Evolutionary conservation across 2,888 invertebrate species (phyloP).

Genomic region (Merodon equestris): DNA sequence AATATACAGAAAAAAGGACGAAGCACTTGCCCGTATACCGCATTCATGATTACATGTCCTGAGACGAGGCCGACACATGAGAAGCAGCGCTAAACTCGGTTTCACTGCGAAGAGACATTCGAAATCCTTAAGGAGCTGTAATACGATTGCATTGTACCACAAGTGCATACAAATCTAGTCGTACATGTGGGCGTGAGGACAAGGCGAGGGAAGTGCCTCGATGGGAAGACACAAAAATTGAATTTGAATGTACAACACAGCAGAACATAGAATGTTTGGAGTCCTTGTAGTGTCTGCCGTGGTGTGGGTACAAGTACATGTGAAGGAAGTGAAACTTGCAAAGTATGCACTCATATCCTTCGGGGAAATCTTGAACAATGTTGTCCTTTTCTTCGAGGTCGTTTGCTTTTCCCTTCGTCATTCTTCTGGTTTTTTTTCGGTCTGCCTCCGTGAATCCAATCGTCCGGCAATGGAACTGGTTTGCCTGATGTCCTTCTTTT

Average conservation of each 20-base stretch:
- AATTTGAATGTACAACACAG: constrained; percentile 47
- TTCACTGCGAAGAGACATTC: constrained; percentile 32
- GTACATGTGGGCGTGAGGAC: background rate
- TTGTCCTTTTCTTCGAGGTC: constrained; percentile 63
- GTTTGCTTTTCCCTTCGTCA: constrained; percentile 22
- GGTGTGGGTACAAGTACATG: constrained; percentile 20
- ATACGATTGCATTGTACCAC: constrained; percentile 35
- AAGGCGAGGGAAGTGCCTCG: no score
- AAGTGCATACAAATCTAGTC: constrained; percentile 31
- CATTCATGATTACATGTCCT: constrained; percentile 61
- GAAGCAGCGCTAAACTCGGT: constrained; percentile 10
- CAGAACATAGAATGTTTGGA: constrained; percentile 23
- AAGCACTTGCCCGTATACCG: constrained; percentile 27
- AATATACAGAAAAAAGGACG: no score
- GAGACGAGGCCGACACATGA: constrained; percentile 28
- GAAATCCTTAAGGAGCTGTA: constrained; percentile 52
- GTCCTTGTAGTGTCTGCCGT: constrained; percentile 36
- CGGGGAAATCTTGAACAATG: constrained; percentile 66
- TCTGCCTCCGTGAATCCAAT: constrained; percentile 15
- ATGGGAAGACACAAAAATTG: constrained; percentile 52
- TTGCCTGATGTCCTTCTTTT: constrained; percentile 15
- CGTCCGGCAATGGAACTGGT: constrained; percentile 3
- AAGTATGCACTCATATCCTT: constrained; percentile 65
- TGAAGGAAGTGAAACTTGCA: constrained; percentile 49
- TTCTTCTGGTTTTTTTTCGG: constrained; percentile 9